These are phyloP conservation scores for Cylloceria caligata DNA, from an alignment of 2,888 invertebrate genomes.

Conservation along the genomic window DNA sequence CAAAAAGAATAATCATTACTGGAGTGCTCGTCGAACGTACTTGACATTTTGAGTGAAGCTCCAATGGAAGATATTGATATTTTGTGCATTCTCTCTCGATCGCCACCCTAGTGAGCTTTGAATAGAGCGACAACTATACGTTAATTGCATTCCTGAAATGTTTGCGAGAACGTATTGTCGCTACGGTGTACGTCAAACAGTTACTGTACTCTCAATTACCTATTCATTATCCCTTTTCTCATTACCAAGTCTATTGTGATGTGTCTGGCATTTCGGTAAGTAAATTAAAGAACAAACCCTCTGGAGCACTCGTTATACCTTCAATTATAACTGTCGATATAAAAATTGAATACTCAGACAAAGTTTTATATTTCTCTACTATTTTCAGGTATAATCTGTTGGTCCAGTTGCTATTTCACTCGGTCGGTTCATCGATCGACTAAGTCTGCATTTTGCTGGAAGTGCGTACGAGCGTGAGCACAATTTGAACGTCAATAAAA, in stretches of 20 bases:
- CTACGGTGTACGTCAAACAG: neutral
- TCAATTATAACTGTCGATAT: slow-evolving; percentile 4
- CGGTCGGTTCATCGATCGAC: no score
- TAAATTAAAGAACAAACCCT: neutral
- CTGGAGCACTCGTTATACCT: neutral
- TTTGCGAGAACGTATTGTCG: neutral
- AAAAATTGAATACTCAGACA: neutral
- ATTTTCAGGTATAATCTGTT: neutral
- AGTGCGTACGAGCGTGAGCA: no score
- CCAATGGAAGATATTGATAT: neutral
- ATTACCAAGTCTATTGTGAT: neutral
- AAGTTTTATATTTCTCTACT: neutral
- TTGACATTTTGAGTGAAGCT: neutral
- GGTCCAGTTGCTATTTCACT: no score
- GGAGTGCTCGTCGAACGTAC: neutral
- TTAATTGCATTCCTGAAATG: slow-evolving; percentile 36
- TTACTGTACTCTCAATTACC: neutral
- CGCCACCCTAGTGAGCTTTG: neutral
- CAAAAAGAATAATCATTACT: neutral
- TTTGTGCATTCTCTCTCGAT: neutral
- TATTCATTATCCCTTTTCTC: neutral
- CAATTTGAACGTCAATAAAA: no score
- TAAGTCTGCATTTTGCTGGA: no score
- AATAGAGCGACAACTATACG: slow-evolving; percentile 4
- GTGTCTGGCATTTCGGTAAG: neutral